Evolutionary conservation across 2,113 vertebrate genomes (phyloP), one percentile per base, ranked within the genome.

Genomic region (Callospermophilus lateralis): DNA sequence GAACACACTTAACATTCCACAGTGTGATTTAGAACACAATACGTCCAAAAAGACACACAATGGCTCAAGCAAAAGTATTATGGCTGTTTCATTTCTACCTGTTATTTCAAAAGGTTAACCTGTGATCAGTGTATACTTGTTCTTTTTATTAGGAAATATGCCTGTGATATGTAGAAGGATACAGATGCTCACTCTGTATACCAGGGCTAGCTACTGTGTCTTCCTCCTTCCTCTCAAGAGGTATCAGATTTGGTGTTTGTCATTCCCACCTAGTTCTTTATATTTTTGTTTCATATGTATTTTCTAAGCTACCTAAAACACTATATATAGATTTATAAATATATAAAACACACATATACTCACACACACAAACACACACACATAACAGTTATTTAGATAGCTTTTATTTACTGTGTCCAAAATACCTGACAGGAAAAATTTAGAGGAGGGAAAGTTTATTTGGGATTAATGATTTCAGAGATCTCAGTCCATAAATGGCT

Each of bases 91-190:
- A 42, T 72, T 92, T 74, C 9, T 68, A 6, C 6, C 0, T 91
- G 2, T 61, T 78, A n/a, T 78, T 89, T 90, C 51, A 70, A 70
- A 92, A 94, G 61, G 26, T 6, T 87, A 74, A 84, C 24, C 42
- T 26, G 92, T 30, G 67, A 37, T 72, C 48, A 72, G n/a, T 48
- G 1, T 67, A 9, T 76, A 80, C 74, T 87, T 15, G 48, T 65
- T 89, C 53, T 86, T 95, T 76, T 72, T 58, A 58, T 95, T 77
- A 77, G 68, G 63, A 30, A 73, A 90, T 74, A 28, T 37, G 32
- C 84, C 51, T 89, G 45, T 61, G 72, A 19, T 53, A 24, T 87
- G 19, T 42, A 17, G n/a, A 34, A 70, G 55, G 28, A 61, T 34
- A 55, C 0, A 39, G 51, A 15, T 65, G 10, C 55, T 80, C 48